These are phyloP conservation scores for Marasmarcha lunaedactyla DNA, from an alignment of 2,888 invertebrate species.

Conservation along the genomic window DNA sequence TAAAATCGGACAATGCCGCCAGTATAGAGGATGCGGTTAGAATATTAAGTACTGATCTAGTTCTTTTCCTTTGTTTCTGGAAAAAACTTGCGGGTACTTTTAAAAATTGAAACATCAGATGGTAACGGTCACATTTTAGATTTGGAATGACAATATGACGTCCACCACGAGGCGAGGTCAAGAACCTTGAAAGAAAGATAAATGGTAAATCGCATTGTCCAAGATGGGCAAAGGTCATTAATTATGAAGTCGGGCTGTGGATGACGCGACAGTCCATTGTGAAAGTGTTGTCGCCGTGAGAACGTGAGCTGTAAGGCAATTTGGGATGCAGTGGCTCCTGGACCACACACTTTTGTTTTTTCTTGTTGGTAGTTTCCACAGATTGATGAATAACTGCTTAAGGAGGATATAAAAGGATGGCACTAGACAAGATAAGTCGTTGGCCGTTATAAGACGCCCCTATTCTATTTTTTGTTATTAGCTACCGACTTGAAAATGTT, in stretches of 20 bases:
- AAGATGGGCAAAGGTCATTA: conserved; percentile 66
- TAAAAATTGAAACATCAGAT: conserved; percentile 9
- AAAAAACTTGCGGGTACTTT: conserved; percentile 2
- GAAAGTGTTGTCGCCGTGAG: conserved; percentile 32
- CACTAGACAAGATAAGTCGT: no score
- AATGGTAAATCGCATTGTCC: conserved; percentile 66
- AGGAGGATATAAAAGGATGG: no score
- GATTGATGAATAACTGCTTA: no score
- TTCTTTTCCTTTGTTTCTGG: no score
- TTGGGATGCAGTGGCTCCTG: conserved; percentile 11
- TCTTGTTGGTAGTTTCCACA: conserved; percentile 1
- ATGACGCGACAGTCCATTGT: conserved; percentile 59
- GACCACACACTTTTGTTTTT: conserved; percentile 44
- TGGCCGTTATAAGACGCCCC: no score
- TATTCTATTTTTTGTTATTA: no score
- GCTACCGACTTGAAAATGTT: no score
- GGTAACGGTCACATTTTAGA: conserved; percentile 60
- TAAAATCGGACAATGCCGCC: conserved; percentile 4
- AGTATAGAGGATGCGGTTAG: conserved; percentile 4
- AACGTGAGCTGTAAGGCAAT: conserved; percentile 34
- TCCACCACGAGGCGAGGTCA: conserved; percentile 59
- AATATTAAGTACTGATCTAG: not conserved
- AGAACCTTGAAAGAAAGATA: conserved; percentile 55
- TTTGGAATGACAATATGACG: conserved; percentile 49
- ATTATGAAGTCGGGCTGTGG: conserved; percentile 57